Percentiles rank a stretch among this genome's conserved stretches.
These are phyloP conservation scores for Benthosema pterotum DNA, from an alignment of 2,797 vertebrate species.

Conservation along the genomic window DNA sequence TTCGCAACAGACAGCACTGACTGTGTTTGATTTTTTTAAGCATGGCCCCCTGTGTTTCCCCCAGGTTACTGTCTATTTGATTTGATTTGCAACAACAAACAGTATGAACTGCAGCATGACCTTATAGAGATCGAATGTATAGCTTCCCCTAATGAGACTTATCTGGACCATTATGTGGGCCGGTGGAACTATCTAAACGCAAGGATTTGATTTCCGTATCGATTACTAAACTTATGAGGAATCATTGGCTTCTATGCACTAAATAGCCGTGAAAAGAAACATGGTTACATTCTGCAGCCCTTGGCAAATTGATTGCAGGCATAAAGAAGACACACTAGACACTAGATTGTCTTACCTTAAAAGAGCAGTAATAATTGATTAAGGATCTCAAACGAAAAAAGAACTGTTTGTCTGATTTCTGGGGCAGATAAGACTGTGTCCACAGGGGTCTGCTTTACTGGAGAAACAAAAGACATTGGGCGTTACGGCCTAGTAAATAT, in stretches of 20 bases:
- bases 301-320: neutral
- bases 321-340: neutral
- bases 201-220: too few species aligned
- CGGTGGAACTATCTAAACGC: too few species aligned
- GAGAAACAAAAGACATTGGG: conserved; percentile 29
- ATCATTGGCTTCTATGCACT: neutral
- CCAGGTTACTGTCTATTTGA: too few species aligned
- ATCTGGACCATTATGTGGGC: too few species aligned
- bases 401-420: conserved; percentile 17
- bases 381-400: conserved; percentile 1
- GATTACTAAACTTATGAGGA: neutral
- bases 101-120: too few species aligned
- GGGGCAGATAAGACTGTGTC: conserved; percentile 8
- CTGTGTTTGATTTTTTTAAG: too few species aligned
- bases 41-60: too few species aligned
- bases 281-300: neutral
- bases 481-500: conserved; percentile 46
- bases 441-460: neutral
- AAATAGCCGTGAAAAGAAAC: neutral
- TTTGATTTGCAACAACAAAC: too few species aligned
- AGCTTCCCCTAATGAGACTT: too few species aligned
- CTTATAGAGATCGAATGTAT: too few species aligned
- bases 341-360: neutral
- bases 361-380: conserved; percentile 3
- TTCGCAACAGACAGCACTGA: too few species aligned